phyloP scores from a whole-genome alignment of 1,140 invertebrate species.

The Drosophila asahinai region DNA sequence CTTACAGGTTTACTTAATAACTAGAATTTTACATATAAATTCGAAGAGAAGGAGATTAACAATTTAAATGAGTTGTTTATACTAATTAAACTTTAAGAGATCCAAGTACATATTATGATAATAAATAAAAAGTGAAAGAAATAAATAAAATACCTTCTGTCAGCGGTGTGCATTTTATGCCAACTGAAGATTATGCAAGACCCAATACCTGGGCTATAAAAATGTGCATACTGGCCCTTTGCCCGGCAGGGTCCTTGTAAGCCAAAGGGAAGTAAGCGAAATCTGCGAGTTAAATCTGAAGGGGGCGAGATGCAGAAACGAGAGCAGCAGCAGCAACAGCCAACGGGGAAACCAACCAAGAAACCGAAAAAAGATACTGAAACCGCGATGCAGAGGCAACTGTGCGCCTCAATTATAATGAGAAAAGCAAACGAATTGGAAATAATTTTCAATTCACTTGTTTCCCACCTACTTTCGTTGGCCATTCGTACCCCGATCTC shows the following conservation, averaged over 20 bases:
- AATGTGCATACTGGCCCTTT: neutral
- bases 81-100: neutral
- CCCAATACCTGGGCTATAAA: neutral
- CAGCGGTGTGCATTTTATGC: neutral
- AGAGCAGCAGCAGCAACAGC: constrained; percentile 3
- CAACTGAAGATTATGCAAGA: constrained; percentile 13
- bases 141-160: constrained; percentile 5
- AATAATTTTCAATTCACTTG: constrained; percentile 85
- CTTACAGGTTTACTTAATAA: too few species aligned
- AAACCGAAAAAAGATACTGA: constrained; percentile 19
- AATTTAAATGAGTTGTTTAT: too few species aligned
- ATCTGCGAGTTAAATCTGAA: constrained; percentile 71
- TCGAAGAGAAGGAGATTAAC: too few species aligned
- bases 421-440: constrained; percentile 84
- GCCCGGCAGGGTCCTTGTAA: constrained; percentile 13
- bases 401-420: constrained; percentile 81
- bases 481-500: constrained; percentile 55
- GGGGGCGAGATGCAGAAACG: constrained; percentile 13
- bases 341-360: neutral
- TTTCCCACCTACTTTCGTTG: constrained; percentile 80
- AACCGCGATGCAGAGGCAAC: constrained; percentile 32
- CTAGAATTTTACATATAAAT: too few species aligned
- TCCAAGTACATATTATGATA: neutral
- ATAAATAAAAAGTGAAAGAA: neutral
- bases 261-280: constrained; percentile 33